Conservation (phyloP, 2,888 invertebrate genomes). For the Nymphalis c-album region DNA sequence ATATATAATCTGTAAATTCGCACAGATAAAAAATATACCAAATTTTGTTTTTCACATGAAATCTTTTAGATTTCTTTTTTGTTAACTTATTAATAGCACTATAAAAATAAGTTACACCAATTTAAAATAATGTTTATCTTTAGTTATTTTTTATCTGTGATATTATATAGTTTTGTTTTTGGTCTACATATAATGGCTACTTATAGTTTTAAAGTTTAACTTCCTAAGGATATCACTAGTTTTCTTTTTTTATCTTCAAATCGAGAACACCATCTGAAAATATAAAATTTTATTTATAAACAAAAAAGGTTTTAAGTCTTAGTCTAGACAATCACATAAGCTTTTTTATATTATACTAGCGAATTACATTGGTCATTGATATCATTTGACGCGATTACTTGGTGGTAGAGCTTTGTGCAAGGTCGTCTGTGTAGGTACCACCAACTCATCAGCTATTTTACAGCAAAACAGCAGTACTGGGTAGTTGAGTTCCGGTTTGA, state of each 20-base stretch:
- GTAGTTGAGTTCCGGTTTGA: too few relatives aligned
- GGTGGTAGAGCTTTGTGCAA: too few relatives aligned
- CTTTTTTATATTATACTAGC: too few relatives aligned
- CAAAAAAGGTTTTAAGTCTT: constrained; percentile 5
- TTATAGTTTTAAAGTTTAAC: constrained; percentile 52
- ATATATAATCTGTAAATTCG: neutral
- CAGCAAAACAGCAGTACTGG: too few relatives aligned
- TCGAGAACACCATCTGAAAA: constrained; percentile 70
- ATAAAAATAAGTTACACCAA: neutral
- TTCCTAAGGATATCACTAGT: constrained; percentile 52
- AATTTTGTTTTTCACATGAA: neutral
- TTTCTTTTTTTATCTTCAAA: constrained; percentile 68
- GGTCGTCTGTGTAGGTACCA: too few relatives aligned
- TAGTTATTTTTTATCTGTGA: constrained; percentile 23
- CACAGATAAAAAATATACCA: constrained; percentile 11
- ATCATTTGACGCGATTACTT: too few relatives aligned
- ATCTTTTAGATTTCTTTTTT: neutral
- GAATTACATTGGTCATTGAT: too few relatives aligned
- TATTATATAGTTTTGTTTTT: constrained; percentile 29
- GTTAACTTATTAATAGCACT: too few relatives aligned
- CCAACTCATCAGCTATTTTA: too few relatives aligned
- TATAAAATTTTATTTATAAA: constrained; percentile 15
- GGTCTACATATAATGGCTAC: constrained; percentile 32
- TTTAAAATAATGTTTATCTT: neutral
- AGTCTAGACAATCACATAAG: neutral